Percentiles rank a stretch among this genome's conserved stretches.
Evolutionary conservation across 2,797 vertebrate genomes (phyloP).

Genomic region (Coreius guichenoti): DNA sequence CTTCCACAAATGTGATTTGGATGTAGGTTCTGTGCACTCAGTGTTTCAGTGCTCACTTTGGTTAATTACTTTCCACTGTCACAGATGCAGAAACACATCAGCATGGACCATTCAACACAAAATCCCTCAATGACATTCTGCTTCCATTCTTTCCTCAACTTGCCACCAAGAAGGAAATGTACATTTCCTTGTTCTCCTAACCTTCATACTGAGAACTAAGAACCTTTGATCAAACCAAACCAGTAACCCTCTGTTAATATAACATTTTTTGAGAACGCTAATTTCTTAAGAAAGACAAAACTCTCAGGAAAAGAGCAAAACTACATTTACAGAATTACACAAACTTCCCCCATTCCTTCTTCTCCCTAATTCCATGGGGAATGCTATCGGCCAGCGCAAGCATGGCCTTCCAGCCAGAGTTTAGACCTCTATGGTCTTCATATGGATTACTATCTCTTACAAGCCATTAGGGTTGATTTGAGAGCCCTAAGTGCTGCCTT

Average conservation of each 20-base stretch:
- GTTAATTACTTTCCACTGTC: constrained; percentile 12
- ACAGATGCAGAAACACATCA: constrained; percentile 11
- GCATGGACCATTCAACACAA: constrained; percentile 12
- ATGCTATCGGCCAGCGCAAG: constrained; percentile 40
- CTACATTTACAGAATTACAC: constrained; percentile 28
- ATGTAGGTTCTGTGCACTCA: constrained; percentile 14
- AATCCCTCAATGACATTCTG: constrained; percentile 34
- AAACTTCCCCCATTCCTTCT: constrained; percentile 9
- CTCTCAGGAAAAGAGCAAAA: constrained; percentile 24
- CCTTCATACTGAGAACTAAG: constrained; percentile 41
- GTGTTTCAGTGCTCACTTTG: constrained; percentile 49
- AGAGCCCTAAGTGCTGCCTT: constrained; percentile 70
- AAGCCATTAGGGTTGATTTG: background rate
- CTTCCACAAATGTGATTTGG: constrained; percentile 8
- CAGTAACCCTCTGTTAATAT: constrained; percentile 39
- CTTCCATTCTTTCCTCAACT: constrained; percentile 28
- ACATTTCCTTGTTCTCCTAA: constrained; percentile 46
- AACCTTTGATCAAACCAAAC: constrained; percentile 23
- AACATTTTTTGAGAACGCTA: constrained; percentile 12
- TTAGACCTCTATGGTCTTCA: constrained; percentile 36
- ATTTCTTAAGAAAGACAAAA: constrained; percentile 36
- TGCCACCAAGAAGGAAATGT: constrained; percentile 48
- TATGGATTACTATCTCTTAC: constrained; percentile 31
- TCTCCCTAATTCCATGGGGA: constrained; percentile 25
- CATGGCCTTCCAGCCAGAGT: constrained; percentile 21